A percentile compares a stretch with the other conserved stretches of the same genome.
phyloP scores from a whole-genome alignment of 2,113 vertebrate genomes.

The Phaethornis superciliosus region DNA sequence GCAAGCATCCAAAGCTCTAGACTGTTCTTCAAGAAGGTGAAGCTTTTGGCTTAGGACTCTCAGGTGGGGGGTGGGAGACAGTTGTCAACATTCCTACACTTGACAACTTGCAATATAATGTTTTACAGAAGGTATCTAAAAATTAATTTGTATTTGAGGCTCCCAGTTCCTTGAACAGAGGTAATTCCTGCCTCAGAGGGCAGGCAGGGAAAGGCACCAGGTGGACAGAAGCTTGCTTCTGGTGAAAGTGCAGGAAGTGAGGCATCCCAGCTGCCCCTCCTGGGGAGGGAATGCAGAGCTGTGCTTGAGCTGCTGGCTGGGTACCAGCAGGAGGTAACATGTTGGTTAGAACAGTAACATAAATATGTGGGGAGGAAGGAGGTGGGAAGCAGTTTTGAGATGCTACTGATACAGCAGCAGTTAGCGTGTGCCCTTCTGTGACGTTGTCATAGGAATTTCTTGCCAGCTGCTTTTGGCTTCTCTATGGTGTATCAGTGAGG shows the following conservation, averaged over 20 bases:
- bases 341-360: neutral
- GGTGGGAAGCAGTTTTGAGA: conserved; percentile 29
- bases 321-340: conserved; percentile 2
- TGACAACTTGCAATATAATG: neutral
- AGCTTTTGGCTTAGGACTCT: neutral
- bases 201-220: conserved; percentile 4
- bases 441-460: neutral
- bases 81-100: neutral
- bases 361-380: conserved; percentile 14
- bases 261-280: neutral
- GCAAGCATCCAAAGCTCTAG: neutral
- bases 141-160: neutral
- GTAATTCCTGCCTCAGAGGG: neutral
- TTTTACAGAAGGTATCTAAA: neutral
- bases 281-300: neutral
- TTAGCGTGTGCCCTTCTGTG: neutral
- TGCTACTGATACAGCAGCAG: neutral
- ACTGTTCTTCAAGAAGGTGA: neutral
- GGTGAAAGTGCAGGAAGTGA: neutral
- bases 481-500: neutral
- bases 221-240: conserved; percentile 17
- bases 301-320: conserved; percentile 21
- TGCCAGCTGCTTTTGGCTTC: neutral
- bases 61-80: neutral
- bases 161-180: neutral